These are phyloP conservation scores for Sphaerophoria rueppellii DNA, from an alignment of 2,888 invertebrate species.

Conservation along the genomic window DNA sequence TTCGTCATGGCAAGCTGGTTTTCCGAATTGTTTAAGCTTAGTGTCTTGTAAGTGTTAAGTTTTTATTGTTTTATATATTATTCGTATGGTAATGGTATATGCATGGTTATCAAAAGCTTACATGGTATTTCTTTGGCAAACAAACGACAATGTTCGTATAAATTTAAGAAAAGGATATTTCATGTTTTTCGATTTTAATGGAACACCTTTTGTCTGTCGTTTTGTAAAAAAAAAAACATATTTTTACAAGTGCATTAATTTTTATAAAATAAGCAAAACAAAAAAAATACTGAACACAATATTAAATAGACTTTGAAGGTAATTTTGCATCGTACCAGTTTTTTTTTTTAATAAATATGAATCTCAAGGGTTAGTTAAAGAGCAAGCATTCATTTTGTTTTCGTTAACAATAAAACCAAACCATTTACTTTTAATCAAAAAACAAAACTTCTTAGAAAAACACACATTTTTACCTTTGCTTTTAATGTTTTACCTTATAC, in stretches of 20 bases:
- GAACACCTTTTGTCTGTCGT: background rate
- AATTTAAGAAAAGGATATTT: too few relatives aligned
- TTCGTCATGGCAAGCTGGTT: too few relatives aligned
- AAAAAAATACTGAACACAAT: constrained; percentile 30
- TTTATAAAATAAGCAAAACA: constrained; percentile 16
- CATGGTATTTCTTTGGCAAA: too few relatives aligned
- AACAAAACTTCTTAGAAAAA: constrained; percentile 43
- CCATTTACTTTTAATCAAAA: constrained; percentile 29
- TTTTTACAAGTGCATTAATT: constrained; percentile 13
- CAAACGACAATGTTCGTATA: too few relatives aligned
- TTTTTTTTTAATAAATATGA: constrained; percentile 20
- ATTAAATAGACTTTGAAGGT: constrained; percentile 57
- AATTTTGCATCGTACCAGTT: constrained; percentile 54
- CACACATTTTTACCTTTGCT: constrained; percentile 64
- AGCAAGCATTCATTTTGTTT: constrained; percentile 48
- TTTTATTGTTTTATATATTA: too few relatives aligned
- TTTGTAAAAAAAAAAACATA: constrained; percentile 1
- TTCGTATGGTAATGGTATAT: too few relatives aligned
- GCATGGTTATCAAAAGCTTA: too few relatives aligned
- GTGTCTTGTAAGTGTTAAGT: too few relatives aligned
- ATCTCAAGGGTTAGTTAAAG: constrained; percentile 42
- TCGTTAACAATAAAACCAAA: background rate
- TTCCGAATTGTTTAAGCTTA: too few relatives aligned
- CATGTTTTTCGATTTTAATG: background rate
- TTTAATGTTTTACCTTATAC: constrained; percentile 66